A percentile compares a stretch with the other conserved stretches of the same genome.
Evolutionary conservation across 92 coral and sea anemone species (phyloP).

Genomic region (Bergia puertoricense): DNA sequence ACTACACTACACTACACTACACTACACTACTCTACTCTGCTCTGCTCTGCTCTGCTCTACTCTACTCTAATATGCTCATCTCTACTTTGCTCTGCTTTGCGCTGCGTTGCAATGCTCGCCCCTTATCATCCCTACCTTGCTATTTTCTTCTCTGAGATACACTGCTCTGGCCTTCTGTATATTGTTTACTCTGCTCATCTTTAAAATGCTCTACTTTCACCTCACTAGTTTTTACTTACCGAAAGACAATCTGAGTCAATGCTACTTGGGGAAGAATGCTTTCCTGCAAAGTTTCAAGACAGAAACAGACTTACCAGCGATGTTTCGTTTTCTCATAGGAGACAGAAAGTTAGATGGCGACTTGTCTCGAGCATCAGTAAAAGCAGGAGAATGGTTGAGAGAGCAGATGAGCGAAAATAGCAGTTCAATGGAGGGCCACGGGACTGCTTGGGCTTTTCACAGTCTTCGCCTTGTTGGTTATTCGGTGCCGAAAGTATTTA

Average conservation of each 20-base stretch:
- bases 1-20: background rate
- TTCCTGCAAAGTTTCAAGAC: too few relatives aligned
- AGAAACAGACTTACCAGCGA: too few relatives aligned
- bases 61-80: background rate
- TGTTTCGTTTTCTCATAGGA: constrained; percentile 47
- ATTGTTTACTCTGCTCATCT: background rate
- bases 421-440: constrained; percentile 55
- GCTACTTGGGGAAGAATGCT: too few relatives aligned
- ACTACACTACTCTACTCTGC: background rate
- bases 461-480: constrained; percentile 65
- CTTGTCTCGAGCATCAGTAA: constrained; percentile 80
- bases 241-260: too few relatives aligned
- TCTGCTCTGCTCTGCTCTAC: background rate
- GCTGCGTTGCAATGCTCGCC: background rate
- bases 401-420: constrained; percentile 45
- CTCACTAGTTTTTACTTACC: too few relatives aligned
- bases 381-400: constrained; percentile 79
- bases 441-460: constrained; percentile 47
- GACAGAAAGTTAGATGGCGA: constrained; percentile 63
- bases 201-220: background rate
- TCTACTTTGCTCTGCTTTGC: background rate
- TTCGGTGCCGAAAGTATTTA: constrained; percentile 45
- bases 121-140: background rate
- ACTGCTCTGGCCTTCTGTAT: background rate
- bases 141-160: background rate